phyloP scores from a whole-genome alignment of 2,888 invertebrate species.

The Cryptophagus acutangulus region DNA sequence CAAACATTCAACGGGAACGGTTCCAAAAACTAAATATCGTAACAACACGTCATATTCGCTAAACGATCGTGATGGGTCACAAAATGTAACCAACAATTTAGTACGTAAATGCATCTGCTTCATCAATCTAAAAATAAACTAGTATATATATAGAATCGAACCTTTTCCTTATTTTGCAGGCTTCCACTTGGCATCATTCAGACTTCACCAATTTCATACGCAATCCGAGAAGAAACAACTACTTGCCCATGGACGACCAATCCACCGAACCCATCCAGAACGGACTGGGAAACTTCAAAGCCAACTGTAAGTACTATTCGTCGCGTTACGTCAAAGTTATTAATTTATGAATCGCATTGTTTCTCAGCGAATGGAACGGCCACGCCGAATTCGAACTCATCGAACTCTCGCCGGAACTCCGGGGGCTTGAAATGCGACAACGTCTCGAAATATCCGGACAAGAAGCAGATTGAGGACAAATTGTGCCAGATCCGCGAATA shows the following conservation, averaged over 20 bases:
- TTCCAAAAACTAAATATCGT: slow-evolving; percentile 55
- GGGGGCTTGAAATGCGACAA: slow-evolving; percentile 45
- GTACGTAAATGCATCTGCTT: too few species aligned
- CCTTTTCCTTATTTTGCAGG: slow-evolving; percentile 27
- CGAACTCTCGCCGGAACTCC: slow-evolving; percentile 43
- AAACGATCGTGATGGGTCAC: slow-evolving; percentile 30
- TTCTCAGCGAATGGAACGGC: slow-evolving; percentile 33
- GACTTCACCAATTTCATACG: slow-evolving; percentile 30
- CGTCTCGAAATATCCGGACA: slow-evolving; percentile 56
- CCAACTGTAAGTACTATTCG: slow-evolving; percentile 11
- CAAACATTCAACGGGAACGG: slow-evolving; percentile 56
- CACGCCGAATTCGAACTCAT: slow-evolving; percentile 38
- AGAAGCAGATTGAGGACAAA: slow-evolving; percentile 63
- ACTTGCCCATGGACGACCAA: slow-evolving; percentile 29
- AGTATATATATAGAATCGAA: slow-evolving; percentile 4
- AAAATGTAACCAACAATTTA: slow-evolving; percentile 42
- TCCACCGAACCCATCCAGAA: slow-evolving; percentile 20
- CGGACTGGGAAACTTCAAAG: slow-evolving; percentile 14
- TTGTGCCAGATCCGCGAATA: slow-evolving; percentile 69
- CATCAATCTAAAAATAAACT: too few species aligned
- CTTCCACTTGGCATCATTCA: slow-evolving; percentile 34
- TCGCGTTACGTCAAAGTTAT: background rate
- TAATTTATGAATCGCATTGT: background rate
- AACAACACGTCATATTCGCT: slow-evolving; percentile 28
- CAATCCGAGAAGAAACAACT: slow-evolving; percentile 35